Evolutionary conservation across 2,113 vertebrate genomes (phyloP).

Genomic region (Carassius auratus): DNA sequence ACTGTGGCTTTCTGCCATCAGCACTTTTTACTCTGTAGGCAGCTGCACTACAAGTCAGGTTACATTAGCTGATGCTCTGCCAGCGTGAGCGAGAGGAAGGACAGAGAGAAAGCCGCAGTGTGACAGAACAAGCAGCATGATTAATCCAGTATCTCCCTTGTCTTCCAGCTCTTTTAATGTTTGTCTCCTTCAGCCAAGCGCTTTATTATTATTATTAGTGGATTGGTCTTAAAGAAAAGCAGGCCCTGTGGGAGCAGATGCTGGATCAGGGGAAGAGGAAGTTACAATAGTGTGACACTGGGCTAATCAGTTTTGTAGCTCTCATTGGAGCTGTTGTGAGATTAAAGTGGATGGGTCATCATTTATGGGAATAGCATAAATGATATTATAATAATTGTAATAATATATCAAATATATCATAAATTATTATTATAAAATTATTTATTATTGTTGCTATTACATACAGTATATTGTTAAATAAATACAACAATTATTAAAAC

Average conservation of each 20-base stretch:
- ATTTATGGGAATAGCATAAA: not conserved
- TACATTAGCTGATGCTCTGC: slow-evolving; percentile 12
- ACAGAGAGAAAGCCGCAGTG: not conserved
- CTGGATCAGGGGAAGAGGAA: not conserved
- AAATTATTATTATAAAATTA: not conserved
- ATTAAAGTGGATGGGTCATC: not conserved
- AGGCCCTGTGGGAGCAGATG: not conserved
- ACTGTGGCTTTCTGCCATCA: slow-evolving; percentile 30
- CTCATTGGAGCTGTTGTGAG: not conserved
- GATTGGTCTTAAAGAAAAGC: slow-evolving; percentile 14
- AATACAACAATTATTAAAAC: not conserved
- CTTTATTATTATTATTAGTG: slow-evolving; percentile 45
- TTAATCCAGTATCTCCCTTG: slow-evolving; percentile 3
- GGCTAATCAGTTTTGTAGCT: slow-evolving; percentile 7
- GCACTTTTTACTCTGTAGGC: slow-evolving; percentile 22
- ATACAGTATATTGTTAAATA: not conserved
- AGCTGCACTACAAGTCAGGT: slow-evolving; percentile 26
- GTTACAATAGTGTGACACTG: not conserved
- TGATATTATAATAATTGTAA: not conserved
- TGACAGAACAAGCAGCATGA: slow-evolving; percentile 35
- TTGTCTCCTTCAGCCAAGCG: not conserved
- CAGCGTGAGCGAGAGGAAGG: slow-evolving; percentile 1
- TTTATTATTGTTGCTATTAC: not conserved
- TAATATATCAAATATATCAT: not conserved
- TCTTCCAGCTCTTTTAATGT: slow-evolving; percentile 4